Base-by-base conservation (phyloP, 2,797 vertebrate genomes). In the Coregonus sp. region DNA sequence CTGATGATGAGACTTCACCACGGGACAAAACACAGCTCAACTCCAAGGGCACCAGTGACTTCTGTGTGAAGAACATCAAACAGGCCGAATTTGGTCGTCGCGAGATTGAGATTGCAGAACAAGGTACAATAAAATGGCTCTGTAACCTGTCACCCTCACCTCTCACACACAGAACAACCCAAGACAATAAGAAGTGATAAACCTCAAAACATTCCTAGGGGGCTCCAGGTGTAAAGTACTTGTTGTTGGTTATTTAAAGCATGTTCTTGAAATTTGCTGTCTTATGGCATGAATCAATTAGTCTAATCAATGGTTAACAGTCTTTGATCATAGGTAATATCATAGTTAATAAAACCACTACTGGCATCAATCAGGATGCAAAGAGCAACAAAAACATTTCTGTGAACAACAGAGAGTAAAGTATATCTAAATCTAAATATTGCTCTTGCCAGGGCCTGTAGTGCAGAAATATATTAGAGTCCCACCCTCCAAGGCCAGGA, bases 11-110 rank as follows among this genome's bases (percentile, higher is more conserved):
- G 87, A 96, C 94, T 51, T 97, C 97, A 35, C 97, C 97, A 0
- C 92, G 97, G 40, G 97, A 99, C 91, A 97, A 97, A 70, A 95
- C 97, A 3, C 97, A 98, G 91, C 94, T 95, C 84, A 98, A 97
- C 92, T 95, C 95, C 75, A 97, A 96, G 80, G 97, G 96, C 91
- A 97, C 93, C 94, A 96, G 93, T 81, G 97, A 98, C 82, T 99
- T 99, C 93, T 99, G 97, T 3, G 96, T 99, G 85, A 99, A 98
- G 95, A 98, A 96, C 90, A 97, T 99, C 90, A 99, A 98, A 73
- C 97, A 98, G 90, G 95, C 95, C 0, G 97, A 99, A 85, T 99
- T 99, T 52, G 97, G 97, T 70, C 93, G 97, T 74, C 94, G 97
- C 71, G 97, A 99, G 90, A 97, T 99, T 7, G 97, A 99, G 92